Conservation (phyloP, 1,140 invertebrate genomes). For the Cylas formicarius region DNA sequence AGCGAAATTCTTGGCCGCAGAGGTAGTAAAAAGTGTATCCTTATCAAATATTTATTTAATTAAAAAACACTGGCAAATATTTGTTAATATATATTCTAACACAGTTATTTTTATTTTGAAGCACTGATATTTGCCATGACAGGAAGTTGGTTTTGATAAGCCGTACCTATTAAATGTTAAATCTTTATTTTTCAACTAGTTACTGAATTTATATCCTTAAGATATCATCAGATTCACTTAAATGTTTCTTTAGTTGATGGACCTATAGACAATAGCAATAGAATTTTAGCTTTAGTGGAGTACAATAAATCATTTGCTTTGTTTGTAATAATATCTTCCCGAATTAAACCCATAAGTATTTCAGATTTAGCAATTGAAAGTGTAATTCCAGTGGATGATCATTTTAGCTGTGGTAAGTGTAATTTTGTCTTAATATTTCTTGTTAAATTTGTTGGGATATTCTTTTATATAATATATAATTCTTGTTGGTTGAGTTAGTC, state of each 20-base stretch:
- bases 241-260: constrained; percentile 33
- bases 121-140: too few relatives aligned
- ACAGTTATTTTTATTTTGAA: constrained; percentile 12
- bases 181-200: neutral
- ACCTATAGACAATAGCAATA: constrained; percentile 39
- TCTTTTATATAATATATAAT: neutral
- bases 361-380: constrained; percentile 65
- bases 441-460: neutral
- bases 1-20: constrained; percentile 36
- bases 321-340: constrained; percentile 54
- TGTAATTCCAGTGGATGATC: constrained; percentile 65
- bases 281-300: constrained; percentile 59
- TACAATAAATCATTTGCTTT: constrained; percentile 55
- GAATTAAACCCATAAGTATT: constrained; percentile 55
- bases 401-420: constrained; percentile 70
- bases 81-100: constrained; percentile 3
- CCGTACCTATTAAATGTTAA: too few relatives aligned
- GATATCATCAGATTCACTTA: constrained; percentile 33
- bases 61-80: constrained; percentile 2
- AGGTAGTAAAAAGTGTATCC: constrained; percentile 40
- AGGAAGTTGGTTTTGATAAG: too few relatives aligned
- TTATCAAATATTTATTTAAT: constrained; percentile 20
- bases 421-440: neutral
- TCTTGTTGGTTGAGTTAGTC: constrained; percentile 1
- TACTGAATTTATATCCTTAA: constrained; percentile 22